A percentile compares a stretch with the other conserved stretches of the same genome.
Conservation (phyloP, 2,888 invertebrate species). For the Trichogramma dendrolimi region DNA sequence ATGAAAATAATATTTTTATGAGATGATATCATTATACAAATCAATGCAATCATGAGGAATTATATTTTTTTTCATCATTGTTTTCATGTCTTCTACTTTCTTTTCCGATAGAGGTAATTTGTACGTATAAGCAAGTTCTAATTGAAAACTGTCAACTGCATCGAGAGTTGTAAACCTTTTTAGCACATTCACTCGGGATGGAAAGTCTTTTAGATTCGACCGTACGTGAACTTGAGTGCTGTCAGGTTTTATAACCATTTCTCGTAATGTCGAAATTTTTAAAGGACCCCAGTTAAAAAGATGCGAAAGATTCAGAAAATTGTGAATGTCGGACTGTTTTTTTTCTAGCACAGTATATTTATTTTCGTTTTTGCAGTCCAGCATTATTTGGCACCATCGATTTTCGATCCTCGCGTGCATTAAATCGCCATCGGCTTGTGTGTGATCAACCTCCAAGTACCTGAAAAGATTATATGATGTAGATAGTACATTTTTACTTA, state of each 20-base stretch:
- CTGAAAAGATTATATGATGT: not conserved
- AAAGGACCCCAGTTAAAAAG: conserved; percentile 3
- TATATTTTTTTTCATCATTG: too few species aligned
- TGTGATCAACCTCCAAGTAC: conserved; percentile 12
- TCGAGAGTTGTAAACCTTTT: too few species aligned
- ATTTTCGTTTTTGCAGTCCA: not conserved
- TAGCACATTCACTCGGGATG: too few species aligned
- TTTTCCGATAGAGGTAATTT: too few species aligned
- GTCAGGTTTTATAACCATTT: not conserved
- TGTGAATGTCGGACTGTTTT: not conserved
- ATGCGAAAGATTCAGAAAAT: not conserved
- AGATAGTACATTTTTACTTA: too few species aligned
- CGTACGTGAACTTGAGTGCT: not conserved
- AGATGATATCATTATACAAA: too few species aligned
- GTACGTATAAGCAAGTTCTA: too few species aligned
- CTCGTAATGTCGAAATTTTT: not conserved
- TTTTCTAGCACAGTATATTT: not conserved
- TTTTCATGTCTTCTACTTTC: too few species aligned
- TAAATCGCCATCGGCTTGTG: conserved; percentile 5
- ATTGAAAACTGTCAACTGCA: too few species aligned
- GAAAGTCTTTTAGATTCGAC: too few species aligned
- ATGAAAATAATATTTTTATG: too few species aligned
- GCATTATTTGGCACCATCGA: conserved; percentile 1
- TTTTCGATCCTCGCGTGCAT: conserved; percentile 16
- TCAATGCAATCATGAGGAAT: too few species aligned